Evolutionary conservation across 2,797 vertebrate species (phyloP).

Genomic region (Hippocampus kuda): DNA sequence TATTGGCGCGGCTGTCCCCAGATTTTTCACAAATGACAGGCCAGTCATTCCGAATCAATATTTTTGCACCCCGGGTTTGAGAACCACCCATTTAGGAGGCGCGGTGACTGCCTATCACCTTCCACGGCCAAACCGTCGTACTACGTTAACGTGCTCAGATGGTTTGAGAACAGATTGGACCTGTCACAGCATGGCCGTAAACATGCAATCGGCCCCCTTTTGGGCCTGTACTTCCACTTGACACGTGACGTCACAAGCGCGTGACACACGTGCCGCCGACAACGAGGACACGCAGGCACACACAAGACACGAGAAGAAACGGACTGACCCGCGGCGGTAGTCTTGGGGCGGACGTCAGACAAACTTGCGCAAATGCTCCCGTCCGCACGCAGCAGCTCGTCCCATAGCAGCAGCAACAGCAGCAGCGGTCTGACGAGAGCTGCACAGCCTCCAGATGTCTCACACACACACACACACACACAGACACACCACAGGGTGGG

Average conservation of each 20-base stretch:
- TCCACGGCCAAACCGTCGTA: too few species aligned
- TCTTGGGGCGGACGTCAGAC: background rate
- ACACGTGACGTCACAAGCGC: background rate
- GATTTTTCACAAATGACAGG: too few species aligned
- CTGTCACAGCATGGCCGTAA: too few species aligned
- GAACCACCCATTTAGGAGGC: too few species aligned
- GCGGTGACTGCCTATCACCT: too few species aligned
- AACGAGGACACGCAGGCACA: too few species aligned
- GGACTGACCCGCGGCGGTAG: background rate
- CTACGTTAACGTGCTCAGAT: too few species aligned
- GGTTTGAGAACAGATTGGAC: too few species aligned
- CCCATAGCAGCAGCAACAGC: background rate
- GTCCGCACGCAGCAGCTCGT: background rate
- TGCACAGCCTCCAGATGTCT: background rate
- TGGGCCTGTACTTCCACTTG: background rate
- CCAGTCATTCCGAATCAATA: too few species aligned
- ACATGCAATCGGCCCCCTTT: background rate
- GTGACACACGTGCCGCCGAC: too few species aligned
- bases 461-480: background rate
- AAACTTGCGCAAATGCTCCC: background rate
- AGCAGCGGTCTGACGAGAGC: background rate
- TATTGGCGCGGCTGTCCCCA: too few species aligned
- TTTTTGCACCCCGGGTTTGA: too few species aligned
- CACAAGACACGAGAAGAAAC: background rate
- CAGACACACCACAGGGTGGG: background rate